Percentiles rank a stretch among this genome's conserved stretches.
These are phyloP conservation scores for Rhea pennata DNA, from an alignment of 2,113 vertebrate genomes.

Conservation along the genomic window DNA sequence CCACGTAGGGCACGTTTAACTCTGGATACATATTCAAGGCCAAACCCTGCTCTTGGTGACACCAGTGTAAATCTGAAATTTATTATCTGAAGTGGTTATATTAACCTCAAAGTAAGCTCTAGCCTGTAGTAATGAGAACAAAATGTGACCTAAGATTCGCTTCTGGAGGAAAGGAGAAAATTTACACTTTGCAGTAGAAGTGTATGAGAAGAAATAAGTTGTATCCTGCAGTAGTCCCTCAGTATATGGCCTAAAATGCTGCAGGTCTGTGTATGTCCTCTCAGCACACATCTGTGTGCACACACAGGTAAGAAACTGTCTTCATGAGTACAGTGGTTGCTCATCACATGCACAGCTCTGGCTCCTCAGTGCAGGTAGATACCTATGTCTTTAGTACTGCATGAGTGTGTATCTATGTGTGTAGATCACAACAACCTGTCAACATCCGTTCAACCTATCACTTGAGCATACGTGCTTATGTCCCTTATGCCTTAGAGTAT, in stretches of 20 bases:
- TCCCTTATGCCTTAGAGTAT: neutral
- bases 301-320: neutral
- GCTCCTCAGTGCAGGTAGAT: neutral
- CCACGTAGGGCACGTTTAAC: neutral
- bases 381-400: neutral
- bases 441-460: too few relatives aligned
- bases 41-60: neutral
- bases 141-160: neutral
- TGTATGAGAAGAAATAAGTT: neutral
- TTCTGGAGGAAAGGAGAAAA: neutral
- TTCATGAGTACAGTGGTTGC: neutral
- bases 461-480: neutral
- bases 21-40: neutral
- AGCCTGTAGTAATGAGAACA: neutral
- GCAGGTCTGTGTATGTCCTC: neutral
- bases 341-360: neutral
- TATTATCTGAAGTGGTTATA: neutral
- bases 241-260: neutral
- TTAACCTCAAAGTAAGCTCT: neutral
- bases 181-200: neutral
- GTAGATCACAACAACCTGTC: neutral
- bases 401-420: rapidly evolving
- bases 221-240: neutral
- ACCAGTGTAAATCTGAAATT: neutral
- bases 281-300: rapidly evolving